Conservation (phyloP, 2,797 vertebrate genomes). For the Champsocephalus esox region DNA sequence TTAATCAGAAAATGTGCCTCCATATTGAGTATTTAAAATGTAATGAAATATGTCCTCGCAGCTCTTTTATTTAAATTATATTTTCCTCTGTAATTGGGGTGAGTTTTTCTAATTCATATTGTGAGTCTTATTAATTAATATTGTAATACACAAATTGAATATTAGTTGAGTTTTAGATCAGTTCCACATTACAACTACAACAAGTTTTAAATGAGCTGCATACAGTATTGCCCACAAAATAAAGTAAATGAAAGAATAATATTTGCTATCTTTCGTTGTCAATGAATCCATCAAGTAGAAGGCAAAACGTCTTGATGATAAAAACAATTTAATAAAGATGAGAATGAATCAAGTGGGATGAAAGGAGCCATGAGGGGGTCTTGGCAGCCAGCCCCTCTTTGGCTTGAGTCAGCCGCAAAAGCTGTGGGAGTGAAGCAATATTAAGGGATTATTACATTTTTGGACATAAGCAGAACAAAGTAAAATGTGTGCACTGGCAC, state of each 20-base stretch:
- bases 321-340: constrained; percentile 31
- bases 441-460: constrained; percentile 60
- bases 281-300: constrained; percentile 35
- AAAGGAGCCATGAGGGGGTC: constrained; percentile 37
- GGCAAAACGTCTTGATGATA: constrained; percentile 8
- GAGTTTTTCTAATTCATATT: constrained; percentile 73
- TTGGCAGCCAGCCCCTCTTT: constrained; percentile 53
- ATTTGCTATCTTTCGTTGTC: constrained; percentile 14
- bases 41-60: constrained; percentile 78
- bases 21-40: constrained; percentile 75
- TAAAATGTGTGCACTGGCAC: constrained; percentile 46
- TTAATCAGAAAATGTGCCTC: constrained; percentile 72
- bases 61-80: constrained; percentile 76
- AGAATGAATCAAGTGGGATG: constrained; percentile 44
- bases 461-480: constrained; percentile 66
- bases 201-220: constrained; percentile 42
- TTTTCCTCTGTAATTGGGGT: constrained; percentile 74
- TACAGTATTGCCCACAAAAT: constrained; percentile 27
- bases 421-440: constrained; percentile 57
- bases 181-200: constrained; percentile 30
- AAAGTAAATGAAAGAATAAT: constrained; percentile 25
- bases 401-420: constrained; percentile 48
- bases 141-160: constrained; percentile 70
- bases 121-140: constrained; percentile 69
- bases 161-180: constrained; percentile 60